Evolutionary conservation across 1,140 invertebrate species (phyloP).

Genomic region (Drosophila sproati): DNA sequence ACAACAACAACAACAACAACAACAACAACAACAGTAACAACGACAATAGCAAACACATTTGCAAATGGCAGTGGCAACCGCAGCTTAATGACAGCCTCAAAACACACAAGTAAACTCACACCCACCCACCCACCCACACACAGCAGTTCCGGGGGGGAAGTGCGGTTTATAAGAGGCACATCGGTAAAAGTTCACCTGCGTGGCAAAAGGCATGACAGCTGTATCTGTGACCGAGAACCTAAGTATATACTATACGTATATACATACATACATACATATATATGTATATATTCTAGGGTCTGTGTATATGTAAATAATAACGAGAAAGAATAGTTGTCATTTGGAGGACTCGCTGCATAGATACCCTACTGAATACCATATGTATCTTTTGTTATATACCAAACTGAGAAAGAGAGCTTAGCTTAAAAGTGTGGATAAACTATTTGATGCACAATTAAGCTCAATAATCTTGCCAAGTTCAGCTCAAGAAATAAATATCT

Average conservation of each 20-base stretch:
- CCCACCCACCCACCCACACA: not conserved
- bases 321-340: not conserved
- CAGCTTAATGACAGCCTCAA: conserved; percentile 76
- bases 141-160: not conserved
- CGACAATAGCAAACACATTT: conserved; percentile 77
- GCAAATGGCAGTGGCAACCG: conserved; percentile 77
- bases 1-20: conserved; percentile 44
- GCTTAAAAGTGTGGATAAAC: too few relatives aligned
- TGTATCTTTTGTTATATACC: too few relatives aligned
- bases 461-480: too few relatives aligned
- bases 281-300: conserved; percentile 6
- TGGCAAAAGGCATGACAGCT: conserved; percentile 59
- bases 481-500: too few relatives aligned
- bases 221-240: conserved; percentile 32
- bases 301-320: conserved; percentile 68
- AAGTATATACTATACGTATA: conserved; percentile 9
- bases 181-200: conserved; percentile 75
- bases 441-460: too few relatives aligned
- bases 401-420: too few relatives aligned
- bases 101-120: conserved; percentile 5
- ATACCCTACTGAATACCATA: not conserved
- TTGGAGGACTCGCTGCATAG: not conserved
- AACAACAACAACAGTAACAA: conserved; percentile 45
- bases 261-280: conserved; percentile 6
- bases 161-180: conserved; percentile 12